Evolutionary conservation across 2,888 invertebrate genomes (phyloP).

Genomic region (Clistopyga incitator): DNA sequence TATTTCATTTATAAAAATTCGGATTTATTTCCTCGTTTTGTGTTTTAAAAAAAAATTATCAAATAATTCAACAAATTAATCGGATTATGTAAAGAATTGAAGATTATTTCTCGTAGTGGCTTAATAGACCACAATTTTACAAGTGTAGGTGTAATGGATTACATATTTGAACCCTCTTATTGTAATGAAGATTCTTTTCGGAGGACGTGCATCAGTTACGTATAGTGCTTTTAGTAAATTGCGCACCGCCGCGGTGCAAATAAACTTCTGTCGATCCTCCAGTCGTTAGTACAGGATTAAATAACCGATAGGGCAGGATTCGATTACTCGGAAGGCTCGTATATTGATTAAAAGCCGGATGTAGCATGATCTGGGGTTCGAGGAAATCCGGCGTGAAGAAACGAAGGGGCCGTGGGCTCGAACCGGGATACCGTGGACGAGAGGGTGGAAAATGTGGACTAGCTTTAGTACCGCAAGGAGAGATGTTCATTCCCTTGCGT

Average conservation of each 20-base stretch:
- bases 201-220: too few species aligned
- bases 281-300: not conserved
- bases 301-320: slow-evolving; percentile 1
- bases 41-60: too few species aligned
- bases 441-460: not conserved
- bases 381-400: not conserved
- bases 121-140: too few species aligned
- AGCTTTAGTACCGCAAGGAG: not conserved
- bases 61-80: too few species aligned
- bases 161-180: too few species aligned
- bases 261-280: not conserved
- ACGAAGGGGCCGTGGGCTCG: not conserved
- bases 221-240: not conserved
- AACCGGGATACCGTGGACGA: not conserved
- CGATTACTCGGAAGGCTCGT: slow-evolving; percentile 2
- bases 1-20: too few species aligned
- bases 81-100: too few species aligned
- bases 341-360: slow-evolving; percentile 2
- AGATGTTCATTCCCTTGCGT: not conserved
- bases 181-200: too few species aligned
- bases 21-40: too few species aligned
- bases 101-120: too few species aligned
- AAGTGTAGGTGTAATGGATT: too few species aligned
- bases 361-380: not conserved
- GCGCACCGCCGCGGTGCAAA: not conserved